Evolutionary conservation across 1,140 invertebrate species (phyloP), one percentile per base, ranked within the genome.

Genomic region (Drosophila lowei): DNA sequence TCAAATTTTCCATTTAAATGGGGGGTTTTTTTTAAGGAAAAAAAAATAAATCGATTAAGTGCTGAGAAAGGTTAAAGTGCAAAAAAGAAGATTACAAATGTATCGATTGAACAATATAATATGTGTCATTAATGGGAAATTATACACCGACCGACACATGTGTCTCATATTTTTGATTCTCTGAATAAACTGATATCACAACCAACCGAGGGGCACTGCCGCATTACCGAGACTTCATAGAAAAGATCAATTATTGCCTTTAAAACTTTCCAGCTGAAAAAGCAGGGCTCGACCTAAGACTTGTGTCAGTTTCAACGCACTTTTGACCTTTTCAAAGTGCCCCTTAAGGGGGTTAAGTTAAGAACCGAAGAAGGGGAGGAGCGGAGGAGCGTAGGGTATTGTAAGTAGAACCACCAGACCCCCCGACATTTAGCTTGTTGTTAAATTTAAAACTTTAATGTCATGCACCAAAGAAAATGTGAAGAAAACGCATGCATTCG

Each of bases 371-470:
- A 43, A 43, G 11, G 13, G 18, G 42, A 42, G 28, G 34, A 48
- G 2, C 2, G 21, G 2, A 23, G 21, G 21, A n/a, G 18, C 18
- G 3, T 6, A 67, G 30, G 11, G 30, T 18, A 30, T n/a, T 23
- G 57, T 53, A 55, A 38, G 66, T 62, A 62, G 58, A 72, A 72
- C 42, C 48, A 49, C 53, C 50, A 58, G 46, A 68, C 49, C 53
- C 42, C 49, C 52, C 66, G 58, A 63, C 77, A 59, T 66, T 72
- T 72, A 42, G 52, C 66, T 75, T 79, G 80, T 55, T 74, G 68
- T 85, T 85, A 88, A 85, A 85, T 86, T 88, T 85, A 85, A 84
- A 85, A 85, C 81, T 85, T 85, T 85, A 88, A 85, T 85, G 81
- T 85, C 81, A 85, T 85, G 81, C 81, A 67, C 65, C 73, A 85